Percentiles rank a stretch among this genome's conserved stretches.
Evolutionary conservation across 2,797 vertebrate genomes (phyloP).

Genomic region (Etheostoma nigrum): DNA sequence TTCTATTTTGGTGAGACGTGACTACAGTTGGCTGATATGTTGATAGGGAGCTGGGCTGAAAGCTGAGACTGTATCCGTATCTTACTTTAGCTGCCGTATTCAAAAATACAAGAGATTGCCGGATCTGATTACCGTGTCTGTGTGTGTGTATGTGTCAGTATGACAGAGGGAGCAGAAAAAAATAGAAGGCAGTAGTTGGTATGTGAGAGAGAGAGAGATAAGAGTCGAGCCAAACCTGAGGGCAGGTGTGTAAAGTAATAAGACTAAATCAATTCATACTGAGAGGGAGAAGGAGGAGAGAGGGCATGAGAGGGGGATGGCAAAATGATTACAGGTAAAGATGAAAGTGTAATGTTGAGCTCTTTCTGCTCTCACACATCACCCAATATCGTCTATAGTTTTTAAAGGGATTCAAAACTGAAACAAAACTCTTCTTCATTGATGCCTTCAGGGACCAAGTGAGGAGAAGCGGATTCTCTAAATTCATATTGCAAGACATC

Average conservation of each 20-base stretch:
- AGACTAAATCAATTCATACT: conserved; percentile 78
- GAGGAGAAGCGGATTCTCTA: conserved; percentile 36
- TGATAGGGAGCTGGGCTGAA: conserved; percentile 65
- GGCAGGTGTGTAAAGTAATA: conserved; percentile 78
- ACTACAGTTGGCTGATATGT: conserved; percentile 64
- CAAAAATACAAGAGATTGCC: conserved; percentile 74
- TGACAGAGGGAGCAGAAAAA: conserved; percentile 28
- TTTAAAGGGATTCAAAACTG: conserved; percentile 63
- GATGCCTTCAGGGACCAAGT: conserved; percentile 50
- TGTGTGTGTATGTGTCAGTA: conserved; percentile 39
- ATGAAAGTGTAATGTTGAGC: conserved; percentile 65
- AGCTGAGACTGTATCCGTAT: conserved; percentile 64
- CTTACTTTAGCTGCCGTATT: conserved; percentile 69
- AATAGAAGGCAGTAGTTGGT: conserved; percentile 26
- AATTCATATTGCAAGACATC: conserved; percentile 46
- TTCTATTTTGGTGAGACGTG: conserved; percentile 68
- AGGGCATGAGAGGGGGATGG: conserved; percentile 55
- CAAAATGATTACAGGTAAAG: conserved; percentile 69
- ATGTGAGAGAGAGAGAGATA: conserved; percentile 52
- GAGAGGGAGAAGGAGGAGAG: conserved; percentile 39
- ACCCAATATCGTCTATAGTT: conserved; percentile 44
- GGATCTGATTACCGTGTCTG: conserved; percentile 70
- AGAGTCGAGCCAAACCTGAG: conserved; percentile 68
- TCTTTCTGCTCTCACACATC: conserved; percentile 54
- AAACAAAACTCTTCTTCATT: conserved; percentile 63